Evolutionary conservation across 2,797 vertebrate genomes (phyloP), one percentile per base, ranked within the genome.

Genomic region (Galaxias olidus): DNA sequence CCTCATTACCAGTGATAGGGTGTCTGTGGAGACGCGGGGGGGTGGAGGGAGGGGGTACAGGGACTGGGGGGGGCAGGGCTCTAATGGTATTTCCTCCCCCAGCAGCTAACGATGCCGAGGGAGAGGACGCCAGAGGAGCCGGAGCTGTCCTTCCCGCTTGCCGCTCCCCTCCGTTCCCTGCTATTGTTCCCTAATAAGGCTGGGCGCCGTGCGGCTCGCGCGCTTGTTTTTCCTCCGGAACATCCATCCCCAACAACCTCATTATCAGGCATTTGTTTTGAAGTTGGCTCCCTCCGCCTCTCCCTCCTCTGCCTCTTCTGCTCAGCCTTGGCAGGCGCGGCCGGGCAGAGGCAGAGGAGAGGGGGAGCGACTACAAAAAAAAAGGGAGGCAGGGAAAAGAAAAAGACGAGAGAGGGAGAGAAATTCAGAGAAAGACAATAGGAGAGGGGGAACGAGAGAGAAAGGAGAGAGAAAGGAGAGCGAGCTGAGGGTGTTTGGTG

Each of bases 161-260:
- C 59, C 63, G 75, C 77, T 69, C 76, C 72, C 72, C 78, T 73
- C 71, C 69, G 85, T 81, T 62, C 62, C 69, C 68, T 30, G 50
- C 85, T 68, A 89, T 88, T 87, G 86, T 89, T 89, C 78, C 81
- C 84, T 91, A 90, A 91, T 85, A 88, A 89, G 84, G 78, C 54
- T 45, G 40, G 10, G 73, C 77, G 82, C 45, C 81, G 82, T 47
- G 59, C 82, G 69, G 82, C 85, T 87, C 84, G 49, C 70, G 80
- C 65, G 79, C 78, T 85, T 85, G 74, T 86, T 88, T 89, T 79
- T 76, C 79, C 79, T 80, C 82, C 84, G 84, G 83, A 85, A 86
- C 83, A 87, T 79, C 71, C 77, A 85, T 87, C 84, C 76, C 76
- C 84, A 87, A 91, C 88, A 90, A 90, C 89, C 91, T 92, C 87